Conservation (phyloP, 2,888 invertebrate species). For the Epinotia bilunana region DNA sequence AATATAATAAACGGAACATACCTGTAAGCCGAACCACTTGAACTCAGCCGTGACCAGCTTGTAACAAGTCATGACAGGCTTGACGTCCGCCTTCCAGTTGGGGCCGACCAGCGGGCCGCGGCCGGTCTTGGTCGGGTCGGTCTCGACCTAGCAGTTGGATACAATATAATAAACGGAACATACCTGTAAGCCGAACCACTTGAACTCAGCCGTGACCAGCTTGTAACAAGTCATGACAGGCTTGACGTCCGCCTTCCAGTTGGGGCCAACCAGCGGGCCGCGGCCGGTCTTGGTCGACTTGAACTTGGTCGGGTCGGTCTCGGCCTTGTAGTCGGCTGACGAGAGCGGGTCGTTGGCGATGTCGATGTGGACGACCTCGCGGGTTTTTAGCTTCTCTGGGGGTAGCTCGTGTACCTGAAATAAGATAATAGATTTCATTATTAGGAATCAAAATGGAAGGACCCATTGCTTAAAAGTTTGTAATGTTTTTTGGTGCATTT, state of each 20-base stretch:
- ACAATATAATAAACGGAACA: not conserved
- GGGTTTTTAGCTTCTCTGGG: constrained; percentile 93
- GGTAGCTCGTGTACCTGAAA: constrained; percentile 95
- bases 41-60: constrained; percentile 98
- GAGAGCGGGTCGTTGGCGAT: constrained; percentile 96
- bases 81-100: constrained; percentile 90
- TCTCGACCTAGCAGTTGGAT: constrained; percentile 92
- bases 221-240: constrained; percentile 99
- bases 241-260: constrained; percentile 90
- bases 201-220: constrained; percentile 98
- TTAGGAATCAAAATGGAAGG: no score
- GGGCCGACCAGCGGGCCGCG: constrained; percentile 94
- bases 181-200: constrained; percentile 98
- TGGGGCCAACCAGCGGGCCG: constrained; percentile 92
- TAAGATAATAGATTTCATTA: not conserved
- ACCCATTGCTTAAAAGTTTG: no score
- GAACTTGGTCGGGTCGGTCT: constrained; percentile 87
- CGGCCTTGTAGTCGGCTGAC: constrained; percentile 93
- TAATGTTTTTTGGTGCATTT: no score
- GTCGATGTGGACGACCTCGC: constrained; percentile 96
- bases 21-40: constrained; percentile 98
- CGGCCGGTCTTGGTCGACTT: constrained; percentile 96
- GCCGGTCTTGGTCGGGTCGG: constrained; percentile 89
- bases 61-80: constrained; percentile 99
- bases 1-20: constrained; percentile 49